Conservation (phyloP, 2,888 invertebrate genomes). For the Fragum whitleyi region DNA sequence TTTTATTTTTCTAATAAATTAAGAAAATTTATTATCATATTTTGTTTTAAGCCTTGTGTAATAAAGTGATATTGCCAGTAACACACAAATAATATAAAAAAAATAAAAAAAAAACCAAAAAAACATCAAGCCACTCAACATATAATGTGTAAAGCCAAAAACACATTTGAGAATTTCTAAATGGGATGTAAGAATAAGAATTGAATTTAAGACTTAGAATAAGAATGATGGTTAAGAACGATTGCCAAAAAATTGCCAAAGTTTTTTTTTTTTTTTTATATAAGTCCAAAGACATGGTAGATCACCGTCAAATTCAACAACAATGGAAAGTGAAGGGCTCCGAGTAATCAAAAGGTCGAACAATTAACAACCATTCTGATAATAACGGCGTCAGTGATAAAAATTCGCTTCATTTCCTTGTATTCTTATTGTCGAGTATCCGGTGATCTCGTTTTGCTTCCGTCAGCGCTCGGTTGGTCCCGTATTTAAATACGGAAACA, state of each 20-base stretch:
- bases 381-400: conserved; percentile 13
- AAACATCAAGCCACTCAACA: no score
- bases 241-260: background rate
- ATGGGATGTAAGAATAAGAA: background rate
- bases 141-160: no score
- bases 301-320: background rate
- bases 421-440: background rate
- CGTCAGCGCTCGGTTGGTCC: background rate
- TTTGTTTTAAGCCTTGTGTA: no score
- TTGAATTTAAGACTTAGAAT: no score
- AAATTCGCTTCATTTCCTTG: background rate
- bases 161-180: no score
- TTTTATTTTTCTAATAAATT: no score
- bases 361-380: background rate
- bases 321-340: conserved; percentile 4
- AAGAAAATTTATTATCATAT: no score
- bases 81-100: no score
- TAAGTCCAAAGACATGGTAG: background rate
- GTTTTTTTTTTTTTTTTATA: background rate
- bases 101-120: no score
- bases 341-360: background rate
- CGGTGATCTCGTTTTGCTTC: background rate
- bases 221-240: background rate
- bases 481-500: background rate
- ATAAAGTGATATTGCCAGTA: no score